Evolutionary conservation across 2,113 vertebrate species (phyloP), one percentile per base, ranked within the genome.

Genomic region (Mastomys natalensis): DNA sequence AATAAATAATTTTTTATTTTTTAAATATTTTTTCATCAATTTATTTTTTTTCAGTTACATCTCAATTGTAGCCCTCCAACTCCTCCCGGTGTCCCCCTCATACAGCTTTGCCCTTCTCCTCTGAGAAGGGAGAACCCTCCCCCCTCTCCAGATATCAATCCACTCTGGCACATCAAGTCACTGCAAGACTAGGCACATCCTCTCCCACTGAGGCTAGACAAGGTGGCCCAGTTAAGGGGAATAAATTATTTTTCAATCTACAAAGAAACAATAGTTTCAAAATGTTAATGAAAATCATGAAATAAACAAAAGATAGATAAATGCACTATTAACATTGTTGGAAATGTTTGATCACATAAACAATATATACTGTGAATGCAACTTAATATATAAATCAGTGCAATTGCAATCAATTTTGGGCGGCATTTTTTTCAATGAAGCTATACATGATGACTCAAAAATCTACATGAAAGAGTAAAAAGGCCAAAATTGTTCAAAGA

Each of bases 241-340:
- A 64, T 64, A 31, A 64, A 64, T 64, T 64, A 22, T 4, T 40
- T 73, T 73, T 72, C 10, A 73, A 68, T 68, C 9, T 84, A 60
- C 13, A 17, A 73, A 93, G 51, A 80, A 3, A 94, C 51, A 91
- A 91, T 62, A 66, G 43, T 58, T 55, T 86, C 68, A 92, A 95
- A 90, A 43, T 86, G 43, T 86, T 89, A 91, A 43, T 22, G 3
- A 84, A 7, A 93, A 78, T 66, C 55, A 90, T 77, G 80, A 94
- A 97, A 91, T 51, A 93, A 82, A 94, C 77, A 72, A 84, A 93
- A 94, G 17, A 58, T 80, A 85, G 21, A 51, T 78, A 85, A 11
- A 53, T 66, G 40, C 13, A 87, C 16, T 37, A 80, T 84, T 74
- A 93, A 29, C 62, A 31, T 40, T 16, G 40, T 84, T 73, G 17